Evolutionary conservation across 2,113 vertebrate genomes (phyloP), one percentile per base, ranked within the genome.

Genomic region (Sinocyclocheilus anophthalmus): DNA sequence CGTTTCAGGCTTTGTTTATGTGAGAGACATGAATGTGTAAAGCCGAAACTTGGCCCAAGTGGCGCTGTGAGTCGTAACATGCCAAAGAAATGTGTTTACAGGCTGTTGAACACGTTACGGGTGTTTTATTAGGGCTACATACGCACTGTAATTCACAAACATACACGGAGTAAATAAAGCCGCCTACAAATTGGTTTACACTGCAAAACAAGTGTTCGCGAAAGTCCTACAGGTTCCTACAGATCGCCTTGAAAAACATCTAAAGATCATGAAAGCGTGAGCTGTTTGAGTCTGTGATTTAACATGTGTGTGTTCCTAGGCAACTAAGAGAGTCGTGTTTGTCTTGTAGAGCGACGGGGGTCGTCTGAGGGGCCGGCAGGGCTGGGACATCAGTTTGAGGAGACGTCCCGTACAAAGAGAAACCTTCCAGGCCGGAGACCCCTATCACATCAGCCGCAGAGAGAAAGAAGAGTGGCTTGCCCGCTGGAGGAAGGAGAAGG

Each of bases 351-450:
- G 76, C 92, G 96, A 53, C 94, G 96, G 91, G 94, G 96, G 88
- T 91, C 96, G 87, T 92, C 94, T 4, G 94, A 75, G 85, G 45
- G 85, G 95, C 8, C 95, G 96, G 63, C 88, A 95, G 91, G 96
- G 96, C 92, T 95, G 96, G 94, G 96, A 97, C 93, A 94, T 95
- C 42, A 96, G 93, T 90, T 96, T 99, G 92, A 96, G 98, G 87
- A 97, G 97, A 94, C 96, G 96, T 90, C 97, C 97, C 0, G 96
- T 98, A 93, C 98, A 95, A 90, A 95, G 97, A 84, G 96, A 96
- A 92, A 98, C 97, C 88, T 99, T 97, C 95, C 98, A 99, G 93
- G 98, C 98, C 0, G 98, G 98, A 88, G 98, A 99, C 92, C 97
- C 98, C 12, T 99, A 96, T 95, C 97, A 98, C 94, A 96, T 99